Conservation (phyloP, 2,113 vertebrate genomes). For the Megalops atlanticus region DNA sequence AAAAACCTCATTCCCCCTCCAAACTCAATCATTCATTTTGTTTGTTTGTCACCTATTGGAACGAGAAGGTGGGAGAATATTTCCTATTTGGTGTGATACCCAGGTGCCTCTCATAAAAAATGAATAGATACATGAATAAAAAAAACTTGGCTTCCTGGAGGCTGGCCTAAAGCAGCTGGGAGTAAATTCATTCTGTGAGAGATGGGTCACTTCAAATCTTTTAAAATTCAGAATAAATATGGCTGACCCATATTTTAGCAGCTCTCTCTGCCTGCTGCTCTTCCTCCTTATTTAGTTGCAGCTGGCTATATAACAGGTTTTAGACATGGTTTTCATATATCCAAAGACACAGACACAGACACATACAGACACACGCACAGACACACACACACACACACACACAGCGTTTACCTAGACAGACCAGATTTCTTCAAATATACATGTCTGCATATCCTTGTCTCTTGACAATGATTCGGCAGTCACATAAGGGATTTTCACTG, state of each 20-base stretch:
- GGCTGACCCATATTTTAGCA: not conserved
- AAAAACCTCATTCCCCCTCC: not conserved
- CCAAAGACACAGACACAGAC: not conserved
- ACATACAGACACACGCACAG: not conserved
- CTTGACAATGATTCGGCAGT: not conserved
- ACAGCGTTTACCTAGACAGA: not conserved
- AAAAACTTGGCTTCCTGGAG: not conserved
- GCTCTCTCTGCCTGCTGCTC: too few relatives aligned
- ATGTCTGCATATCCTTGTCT: not conserved
- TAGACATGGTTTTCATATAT: too few relatives aligned
- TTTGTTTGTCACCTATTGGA: not conserved
- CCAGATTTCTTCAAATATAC: not conserved
- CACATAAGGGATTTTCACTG: not conserved
- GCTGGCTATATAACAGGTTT: not conserved
- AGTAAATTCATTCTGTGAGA: not conserved
- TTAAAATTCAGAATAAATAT: not conserved
- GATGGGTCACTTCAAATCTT: not conserved
- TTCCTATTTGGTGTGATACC: not conserved
- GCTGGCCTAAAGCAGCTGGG: not conserved
- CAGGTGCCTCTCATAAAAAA: not conserved
- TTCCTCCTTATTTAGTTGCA: not conserved
- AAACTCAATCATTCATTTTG: conserved; percentile 1
- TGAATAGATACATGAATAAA: not conserved
- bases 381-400: not conserved
- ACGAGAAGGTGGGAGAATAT: not conserved